Percentiles rank a stretch among this genome's conserved stretches.
phyloP scores from a whole-genome alignment of 2,113 vertebrate species.

The Bubo blakistoni region DNA sequence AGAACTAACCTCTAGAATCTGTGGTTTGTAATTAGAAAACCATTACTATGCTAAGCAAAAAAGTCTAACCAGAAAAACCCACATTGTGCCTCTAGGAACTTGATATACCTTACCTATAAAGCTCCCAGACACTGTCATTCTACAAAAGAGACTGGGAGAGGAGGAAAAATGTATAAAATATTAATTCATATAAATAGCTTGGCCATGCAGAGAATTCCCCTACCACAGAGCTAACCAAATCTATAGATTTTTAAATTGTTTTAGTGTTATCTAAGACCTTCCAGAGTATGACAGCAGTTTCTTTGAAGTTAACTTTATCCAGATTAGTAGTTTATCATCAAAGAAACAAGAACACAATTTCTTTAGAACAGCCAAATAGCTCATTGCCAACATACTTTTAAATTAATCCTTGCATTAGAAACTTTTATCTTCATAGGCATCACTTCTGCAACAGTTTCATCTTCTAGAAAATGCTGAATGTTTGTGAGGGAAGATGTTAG shows the following conservation, averaged over 20 bases:
- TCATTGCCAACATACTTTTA: conserved; percentile 81
- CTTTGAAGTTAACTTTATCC: conserved; percentile 37
- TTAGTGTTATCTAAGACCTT: conserved; percentile 19
- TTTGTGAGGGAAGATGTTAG: conserved; percentile 89
- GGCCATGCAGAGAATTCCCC: background rate
- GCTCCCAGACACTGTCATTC: background rate
- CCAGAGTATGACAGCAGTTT: background rate
- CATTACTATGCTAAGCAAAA: background rate
- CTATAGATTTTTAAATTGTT: conserved; percentile 10
- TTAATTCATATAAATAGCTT: background rate
- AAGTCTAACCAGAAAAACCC: background rate
- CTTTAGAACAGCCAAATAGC: conserved; percentile 7
- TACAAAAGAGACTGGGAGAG: background rate
- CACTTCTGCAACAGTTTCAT: conserved; percentile 85
- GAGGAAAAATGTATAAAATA: background rate
- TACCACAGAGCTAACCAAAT: background rate
- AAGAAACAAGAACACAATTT: background rate
- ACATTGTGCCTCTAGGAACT: background rate
- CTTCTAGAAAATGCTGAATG: conserved; percentile 92
- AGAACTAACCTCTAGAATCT: background rate
- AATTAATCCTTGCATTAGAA: conserved; percentile 85
- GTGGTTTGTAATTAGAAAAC: background rate
- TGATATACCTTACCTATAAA: background rate
- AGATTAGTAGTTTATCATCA: conserved; percentile 22
- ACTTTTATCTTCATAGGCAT: conserved; percentile 96